A percentile compares a stretch with the other conserved stretches of the same genome.
phyloP scores from a whole-genome alignment of 2,113 vertebrate genomes.

The Ammodytes marinus region DNA sequence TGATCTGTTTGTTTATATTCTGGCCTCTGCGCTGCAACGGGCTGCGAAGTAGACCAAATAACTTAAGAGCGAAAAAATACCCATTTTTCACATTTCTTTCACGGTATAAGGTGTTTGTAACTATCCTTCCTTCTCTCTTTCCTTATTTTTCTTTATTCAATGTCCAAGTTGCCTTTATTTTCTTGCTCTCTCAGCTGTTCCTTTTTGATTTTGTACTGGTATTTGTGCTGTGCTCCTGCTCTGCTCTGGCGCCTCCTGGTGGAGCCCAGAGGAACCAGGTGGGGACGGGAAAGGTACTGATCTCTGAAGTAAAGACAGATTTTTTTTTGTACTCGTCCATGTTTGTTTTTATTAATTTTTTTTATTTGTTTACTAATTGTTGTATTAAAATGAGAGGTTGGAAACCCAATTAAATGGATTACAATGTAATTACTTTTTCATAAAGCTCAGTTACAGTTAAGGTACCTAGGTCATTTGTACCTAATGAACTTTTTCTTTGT shows the following conservation, averaged over 20 bases:
- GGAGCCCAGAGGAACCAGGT: slow-evolving; percentile 65
- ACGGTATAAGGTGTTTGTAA: slow-evolving; percentile 75
- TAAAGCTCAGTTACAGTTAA: background rate
- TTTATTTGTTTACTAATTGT: slow-evolving; percentile 59
- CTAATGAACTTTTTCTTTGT: background rate
- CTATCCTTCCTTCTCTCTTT: slow-evolving; percentile 63
- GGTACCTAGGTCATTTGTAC: too few relatives aligned
- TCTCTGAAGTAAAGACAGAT: slow-evolving; percentile 83
- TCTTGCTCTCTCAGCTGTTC: slow-evolving; percentile 76
- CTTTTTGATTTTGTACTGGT: slow-evolving; percentile 79
- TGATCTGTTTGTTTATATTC: slow-evolving; percentile 77
- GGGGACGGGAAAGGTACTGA: slow-evolving; percentile 80
- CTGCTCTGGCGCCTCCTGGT: slow-evolving; percentile 82
- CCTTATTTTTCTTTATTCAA: slow-evolving; percentile 70
- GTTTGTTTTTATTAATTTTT: slow-evolving; percentile 72
- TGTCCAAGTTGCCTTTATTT: slow-evolving; percentile 86
- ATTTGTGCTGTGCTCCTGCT: slow-evolving; percentile 84
- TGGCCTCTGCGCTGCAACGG: slow-evolving; percentile 71
- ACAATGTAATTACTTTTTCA: slow-evolving; percentile 36
- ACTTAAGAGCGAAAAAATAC: slow-evolving; percentile 72
- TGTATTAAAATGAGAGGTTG: slow-evolving; percentile 76
- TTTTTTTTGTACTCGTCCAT: slow-evolving; percentile 76
- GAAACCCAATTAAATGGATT: slow-evolving; percentile 45
- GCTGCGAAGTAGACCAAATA: slow-evolving; percentile 86
- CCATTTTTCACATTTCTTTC: slow-evolving; percentile 74